Percentiles rank a stretch among this genome's conserved stretches.
Evolutionary conservation across 2,113 vertebrate species (phyloP).

Genomic region (Odontophorus gujanensis): DNA sequence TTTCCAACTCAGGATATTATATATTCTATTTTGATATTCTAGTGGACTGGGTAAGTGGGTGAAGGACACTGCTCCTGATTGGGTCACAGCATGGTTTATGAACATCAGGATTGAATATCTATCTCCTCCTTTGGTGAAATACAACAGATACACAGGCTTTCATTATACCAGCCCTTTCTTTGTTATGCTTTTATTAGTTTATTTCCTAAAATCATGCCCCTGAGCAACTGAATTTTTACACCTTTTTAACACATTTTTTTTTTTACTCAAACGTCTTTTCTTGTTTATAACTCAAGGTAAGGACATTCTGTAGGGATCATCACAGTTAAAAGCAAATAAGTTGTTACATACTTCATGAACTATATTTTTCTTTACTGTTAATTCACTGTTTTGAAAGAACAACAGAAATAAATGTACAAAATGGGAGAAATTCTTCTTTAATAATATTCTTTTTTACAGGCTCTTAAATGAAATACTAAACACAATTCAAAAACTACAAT

Average conservation of each 20-base stretch:
- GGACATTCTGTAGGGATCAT: background rate
- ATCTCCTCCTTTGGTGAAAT: background rate
- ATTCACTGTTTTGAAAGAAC: background rate
- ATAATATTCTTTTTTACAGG: background rate
- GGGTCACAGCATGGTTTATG: background rate
- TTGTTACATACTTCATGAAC: background rate
- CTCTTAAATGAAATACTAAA: background rate
- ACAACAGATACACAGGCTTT: background rate
- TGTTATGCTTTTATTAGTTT: background rate
- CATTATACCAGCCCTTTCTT: background rate
- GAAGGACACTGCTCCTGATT: background rate
- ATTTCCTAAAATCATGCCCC: background rate
- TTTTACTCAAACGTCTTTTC: background rate
- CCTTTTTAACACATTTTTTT: background rate
- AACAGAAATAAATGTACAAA: background rate
- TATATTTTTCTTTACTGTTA: background rate
- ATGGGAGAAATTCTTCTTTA: background rate
- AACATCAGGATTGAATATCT: background rate
- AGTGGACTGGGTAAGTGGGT: rapidly evolving
- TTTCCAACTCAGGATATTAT: background rate
- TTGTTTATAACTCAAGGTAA: background rate
- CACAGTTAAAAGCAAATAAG: background rate
- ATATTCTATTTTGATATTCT: background rate
- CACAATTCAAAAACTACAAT: background rate
- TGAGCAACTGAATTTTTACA: background rate